These are phyloP conservation scores for Conomelus anceps DNA, from an alignment of 2,888 invertebrate species.

Conservation along the genomic window DNA sequence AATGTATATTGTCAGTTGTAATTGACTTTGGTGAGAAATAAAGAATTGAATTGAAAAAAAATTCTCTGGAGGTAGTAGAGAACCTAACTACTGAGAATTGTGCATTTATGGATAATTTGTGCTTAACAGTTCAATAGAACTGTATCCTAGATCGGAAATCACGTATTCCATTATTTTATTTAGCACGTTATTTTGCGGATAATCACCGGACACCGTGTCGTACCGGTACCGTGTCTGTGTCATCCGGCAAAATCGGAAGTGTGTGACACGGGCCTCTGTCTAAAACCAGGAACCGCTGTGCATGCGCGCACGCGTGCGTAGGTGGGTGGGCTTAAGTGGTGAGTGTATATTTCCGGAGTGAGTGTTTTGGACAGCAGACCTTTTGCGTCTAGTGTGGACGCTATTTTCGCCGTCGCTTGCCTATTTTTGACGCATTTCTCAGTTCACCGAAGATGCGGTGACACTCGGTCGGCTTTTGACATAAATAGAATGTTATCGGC, in stretches of 20 bases:
- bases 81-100: too few relatives aligned
- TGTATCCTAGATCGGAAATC: neutral
- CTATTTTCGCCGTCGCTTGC: neutral
- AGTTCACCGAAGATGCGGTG: neutral
- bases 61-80: too few relatives aligned
- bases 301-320: neutral
- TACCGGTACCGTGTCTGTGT: neutral
- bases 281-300: neutral
- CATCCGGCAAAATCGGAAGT: neutral
- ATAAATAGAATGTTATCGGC: neutral
- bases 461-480: neutral
- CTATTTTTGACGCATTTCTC: neutral
- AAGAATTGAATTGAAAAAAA: too few relatives aligned
- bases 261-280: neutral
- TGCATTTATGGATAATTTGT: too few relatives aligned
- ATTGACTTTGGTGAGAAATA: too few relatives aligned
- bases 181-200: neutral
- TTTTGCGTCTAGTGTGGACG: neutral
- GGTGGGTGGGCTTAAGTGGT: neutral
- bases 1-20: too few relatives aligned
- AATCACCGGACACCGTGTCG: neutral
- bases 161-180: neutral
- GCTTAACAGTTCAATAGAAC: too few relatives aligned
- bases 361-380: neutral
- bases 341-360: neutral